Base-by-base conservation (phyloP, 2,888 invertebrate species). In the Yponomeuta evonymella region DNA sequence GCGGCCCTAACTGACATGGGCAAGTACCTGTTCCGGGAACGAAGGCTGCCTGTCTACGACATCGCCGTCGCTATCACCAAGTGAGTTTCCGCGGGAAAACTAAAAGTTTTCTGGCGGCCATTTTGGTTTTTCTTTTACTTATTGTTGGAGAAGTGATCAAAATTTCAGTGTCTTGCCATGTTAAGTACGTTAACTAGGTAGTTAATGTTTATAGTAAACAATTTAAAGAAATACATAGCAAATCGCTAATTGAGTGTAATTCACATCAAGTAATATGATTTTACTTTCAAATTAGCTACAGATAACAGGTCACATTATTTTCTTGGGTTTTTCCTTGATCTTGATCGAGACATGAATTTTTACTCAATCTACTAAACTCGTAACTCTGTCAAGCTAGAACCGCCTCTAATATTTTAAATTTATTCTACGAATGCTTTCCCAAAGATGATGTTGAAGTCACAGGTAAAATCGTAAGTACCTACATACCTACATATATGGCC, bases 1-100 rank as follows among this genome's bases (percentile, higher is more conserved):
- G 98, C 97, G 67, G 98, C 98, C 73, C 94, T 98, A 76, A 98
- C 98, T 75, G 98, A 98, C 90, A 97, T 98, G 97, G 98, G 98
- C 89, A 98, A 98, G 95, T 98, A 98, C 94, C 94, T 98, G 84
- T 98, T 98, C 94, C 95, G 97, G 85, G 98, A 98, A 93, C 94
- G 98, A 86, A 94, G 98, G 83, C 94, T 98, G 85, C 98, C 98
- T 70, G 98, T 98, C 77, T 98, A 98, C 92, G 98, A 98, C 84
- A 97, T 98, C 77, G 98, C 98, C 72, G 98, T 98, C 74, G 98
- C 98, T 76, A 97, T 98, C 79, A 98, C 98, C 84, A 98, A 98
- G 97, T 98, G 94, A 96, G 97, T 73, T 64, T 67, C 8, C 36
- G 43, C 23, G 30, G 65, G 12, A 3, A 33, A 29, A 58, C 6